phyloP scores from a whole-genome alignment of 2,888 invertebrate genomes.

The Hypsopygia costalis region DNA sequence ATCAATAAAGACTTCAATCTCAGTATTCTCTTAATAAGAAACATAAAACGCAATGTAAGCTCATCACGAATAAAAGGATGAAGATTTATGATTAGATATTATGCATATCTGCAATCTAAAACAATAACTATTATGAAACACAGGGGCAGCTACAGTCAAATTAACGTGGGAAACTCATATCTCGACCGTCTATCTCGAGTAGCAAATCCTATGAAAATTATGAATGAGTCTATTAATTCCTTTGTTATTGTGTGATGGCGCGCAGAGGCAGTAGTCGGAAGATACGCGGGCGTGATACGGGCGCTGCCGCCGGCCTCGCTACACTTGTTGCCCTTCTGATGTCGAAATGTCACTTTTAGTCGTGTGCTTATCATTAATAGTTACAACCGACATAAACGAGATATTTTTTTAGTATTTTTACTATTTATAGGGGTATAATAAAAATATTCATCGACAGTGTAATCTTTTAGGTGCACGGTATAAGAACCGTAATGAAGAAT shows the following conservation, averaged over 20 bases:
- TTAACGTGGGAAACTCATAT: constrained; percentile 51
- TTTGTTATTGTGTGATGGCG: constrained; percentile 39
- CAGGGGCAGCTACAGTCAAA: constrained; percentile 32
- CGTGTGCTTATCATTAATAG: no score
- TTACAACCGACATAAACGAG: no score
- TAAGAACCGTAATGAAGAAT: no score
- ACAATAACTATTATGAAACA: constrained; percentile 43
- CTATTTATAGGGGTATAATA: no score
- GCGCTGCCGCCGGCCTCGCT: no score
- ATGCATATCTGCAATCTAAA: constrained; percentile 22
- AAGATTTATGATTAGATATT: constrained; percentile 21
- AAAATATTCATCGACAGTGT: no score
- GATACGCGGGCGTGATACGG: constrained; percentile 5
- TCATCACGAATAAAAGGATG: constrained; percentile 20
- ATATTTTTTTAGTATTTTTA: no score
- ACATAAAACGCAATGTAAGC: constrained; percentile 11
- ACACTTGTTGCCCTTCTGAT: no score
- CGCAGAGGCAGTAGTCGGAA: constrained; percentile 15
- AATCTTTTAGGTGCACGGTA: no score
- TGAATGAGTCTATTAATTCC: constrained; percentile 33
- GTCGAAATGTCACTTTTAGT: no score
- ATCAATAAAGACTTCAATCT: no score
- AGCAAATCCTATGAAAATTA: constrained; percentile 33
- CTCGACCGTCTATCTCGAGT: constrained; percentile 29
- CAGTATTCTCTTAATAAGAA: background rate